Percentiles rank a stretch among this genome's conserved stretches.
Conservation (phyloP, 2,888 invertebrate genomes). For the Acleris sparsana region DNA sequence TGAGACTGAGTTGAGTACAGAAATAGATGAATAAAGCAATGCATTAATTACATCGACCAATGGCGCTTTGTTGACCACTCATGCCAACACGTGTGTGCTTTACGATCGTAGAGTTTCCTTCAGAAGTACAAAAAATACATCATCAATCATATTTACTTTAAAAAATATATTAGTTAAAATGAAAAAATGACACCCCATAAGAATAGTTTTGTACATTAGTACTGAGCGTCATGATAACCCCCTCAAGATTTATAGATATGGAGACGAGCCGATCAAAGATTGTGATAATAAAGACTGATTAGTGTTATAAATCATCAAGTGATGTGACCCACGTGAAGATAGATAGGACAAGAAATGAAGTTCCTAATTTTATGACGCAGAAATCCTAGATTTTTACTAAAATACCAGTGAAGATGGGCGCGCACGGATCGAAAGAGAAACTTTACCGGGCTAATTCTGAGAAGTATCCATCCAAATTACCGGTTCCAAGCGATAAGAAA, state of each 20-base stretch:
- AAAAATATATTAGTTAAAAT: constrained; percentile 24
- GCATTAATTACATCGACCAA: constrained; percentile 81
- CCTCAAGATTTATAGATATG: constrained; percentile 23
- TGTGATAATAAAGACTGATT: constrained; percentile 42
- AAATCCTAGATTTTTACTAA: constrained; percentile 68
- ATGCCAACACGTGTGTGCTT: constrained; percentile 58
- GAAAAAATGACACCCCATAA: constrained; percentile 55
- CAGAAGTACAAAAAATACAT: constrained; percentile 27
- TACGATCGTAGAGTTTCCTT: constrained; percentile 40
- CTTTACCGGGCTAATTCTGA: constrained; percentile 86
- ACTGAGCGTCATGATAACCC: constrained; percentile 20
- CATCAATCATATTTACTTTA: constrained; percentile 2
- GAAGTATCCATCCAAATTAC: constrained; percentile 82
- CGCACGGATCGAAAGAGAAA: constrained; percentile 90
- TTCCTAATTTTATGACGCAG: constrained; percentile 53
- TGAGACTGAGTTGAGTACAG: constrained; percentile 70
- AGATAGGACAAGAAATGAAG: constrained; percentile 46
- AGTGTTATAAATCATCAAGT: constrained; percentile 46
- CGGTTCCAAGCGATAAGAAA: constrained; percentile 82
- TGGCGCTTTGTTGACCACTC: constrained; percentile 68
- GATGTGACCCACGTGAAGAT: constrained; percentile 58
- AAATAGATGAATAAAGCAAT: constrained; percentile 71
- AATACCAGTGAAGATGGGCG: constrained; percentile 85
- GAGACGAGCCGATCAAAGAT: constrained; percentile 33
- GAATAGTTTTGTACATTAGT: constrained; percentile 19